Evolutionary conservation across 2,888 invertebrate species (phyloP), one percentile per base, ranked within the genome.

Genomic region (Rotaria sp.): DNA sequence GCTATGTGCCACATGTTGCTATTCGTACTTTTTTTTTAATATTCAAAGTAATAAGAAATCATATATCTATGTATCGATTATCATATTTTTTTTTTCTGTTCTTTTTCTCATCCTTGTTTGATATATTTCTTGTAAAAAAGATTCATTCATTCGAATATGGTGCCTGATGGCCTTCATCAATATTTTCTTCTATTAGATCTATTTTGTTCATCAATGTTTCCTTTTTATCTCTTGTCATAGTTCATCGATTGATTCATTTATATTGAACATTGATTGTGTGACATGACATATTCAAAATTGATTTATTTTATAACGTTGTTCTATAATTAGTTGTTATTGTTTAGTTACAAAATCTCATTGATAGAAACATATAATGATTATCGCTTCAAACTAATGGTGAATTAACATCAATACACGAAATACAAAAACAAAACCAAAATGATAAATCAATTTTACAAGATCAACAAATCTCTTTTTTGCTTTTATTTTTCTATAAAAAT

Each of bases 71-170:
- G 15, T 35, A 35, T 50, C 50, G 50, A 50, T 50, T 50, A 18
- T 50, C 50, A 50, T 50, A 21, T 67, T 1, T 21, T 30, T 38
- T 30, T 21, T 21, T 21, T 67, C 8, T 30, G 1, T 30, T 67
- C 26, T 67, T 18, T 67, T 67, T 35, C 21, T 67, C 35, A 67
- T 67, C 26, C 35, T 35, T 30, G 30, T 67, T 67, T 5, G 67
- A 67, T 15, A 67, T 67, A 18, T 35, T 35, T 67, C 21, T 30
- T 3, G 3, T 35, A 67, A 21, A 30, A 35, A 35, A 35, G 21
- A 67, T 67, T 35, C 18, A 67, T 35, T 67, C 35, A 67, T 67
- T 67, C 67, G 67, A 67, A 67, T 67, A 67, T 67, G 67, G 67
- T 67, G 67, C 67, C 67, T 35, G 35, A 15, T 35, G 67, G 35